A percentile compares a stretch with the other conserved stretches of the same genome.
Evolutionary conservation across 2,888 invertebrate species (phyloP).

Genomic region (Ormia ochracea): DNA sequence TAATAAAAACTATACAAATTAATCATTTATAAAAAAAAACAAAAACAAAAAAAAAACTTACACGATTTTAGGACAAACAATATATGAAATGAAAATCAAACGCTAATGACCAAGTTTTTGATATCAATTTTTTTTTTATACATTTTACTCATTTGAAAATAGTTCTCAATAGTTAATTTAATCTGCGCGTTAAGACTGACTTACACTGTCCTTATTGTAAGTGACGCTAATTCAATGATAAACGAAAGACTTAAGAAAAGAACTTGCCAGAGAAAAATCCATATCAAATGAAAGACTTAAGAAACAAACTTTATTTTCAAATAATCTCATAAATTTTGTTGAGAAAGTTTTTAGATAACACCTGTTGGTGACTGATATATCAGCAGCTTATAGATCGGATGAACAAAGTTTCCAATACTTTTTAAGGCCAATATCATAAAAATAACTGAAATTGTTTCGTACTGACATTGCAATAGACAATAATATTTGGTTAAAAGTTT

Average conservation of each 20-base stretch:
- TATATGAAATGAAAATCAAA: not conserved
- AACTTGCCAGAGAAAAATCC: not conserved
- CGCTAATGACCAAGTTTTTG: not conserved
- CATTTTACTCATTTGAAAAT: not conserved
- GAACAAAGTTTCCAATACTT: too few species aligned
- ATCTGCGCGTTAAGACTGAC: not conserved
- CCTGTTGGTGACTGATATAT: too few species aligned
- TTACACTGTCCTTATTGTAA: not conserved
- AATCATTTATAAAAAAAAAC: too few species aligned
- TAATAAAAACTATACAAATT: too few species aligned
- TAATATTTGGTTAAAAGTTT: too few species aligned
- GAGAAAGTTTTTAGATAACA: too few species aligned
- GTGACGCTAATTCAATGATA: not conserved
- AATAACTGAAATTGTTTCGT: too few species aligned
- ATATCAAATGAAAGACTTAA: not conserved
- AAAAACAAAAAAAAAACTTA: not conserved
- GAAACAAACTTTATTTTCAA: not conserved
- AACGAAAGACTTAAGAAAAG: too few species aligned
- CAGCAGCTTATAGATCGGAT: too few species aligned
- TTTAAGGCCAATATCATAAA: too few species aligned
- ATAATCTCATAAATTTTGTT: too few species aligned
- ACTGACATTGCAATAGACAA: too few species aligned
- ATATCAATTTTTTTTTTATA: not conserved
- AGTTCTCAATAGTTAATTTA: not conserved
- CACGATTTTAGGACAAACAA: not conserved